Evolutionary conservation across 2,888 invertebrate genomes (phyloP), one percentile per base, ranked within the genome.

Genomic region (Drosophila paramelanica): DNA sequence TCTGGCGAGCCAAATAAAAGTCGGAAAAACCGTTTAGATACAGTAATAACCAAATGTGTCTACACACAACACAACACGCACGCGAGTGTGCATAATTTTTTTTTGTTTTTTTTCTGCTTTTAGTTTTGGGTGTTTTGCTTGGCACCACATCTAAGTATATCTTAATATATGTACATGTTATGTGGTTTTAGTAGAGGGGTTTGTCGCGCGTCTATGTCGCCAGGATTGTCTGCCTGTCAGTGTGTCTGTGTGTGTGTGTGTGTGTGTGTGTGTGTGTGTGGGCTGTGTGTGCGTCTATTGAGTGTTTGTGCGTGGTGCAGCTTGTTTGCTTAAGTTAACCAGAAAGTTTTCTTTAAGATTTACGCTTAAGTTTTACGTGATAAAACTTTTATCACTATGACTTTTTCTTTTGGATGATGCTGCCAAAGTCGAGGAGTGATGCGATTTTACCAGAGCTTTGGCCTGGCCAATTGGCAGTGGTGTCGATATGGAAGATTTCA

Each of bases 311-410:
- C 50, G 60, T 61, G 57, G 56, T 47, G 70, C 58, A 71, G 73
- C 73, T 73, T 81, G 83, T 88, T 88, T 88, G 80, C 75, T 81
- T 62, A 82, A 89, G 86, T 84, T 82, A 88, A 83, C 83, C 85
- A 79, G 76, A 86, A 88, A 89, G 89, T 89, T 88, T 88, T 82
- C 82, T 83, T 81, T 82, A 86, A 88, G 89, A 89, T 89, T 88
- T 88, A 88, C 88, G 85, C 85, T 84, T 80, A 87, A 87, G 87
- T 85, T 87, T 79, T 87, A 85, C 87, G 85, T 86, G 78, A 89
- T 88, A 88, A 86, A 89, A 88, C 79, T 89, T 87, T 86, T 88
- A 88, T 89, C 86, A 89, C 89, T 76, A 80, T 79, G 80, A 77
- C 79, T 83, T 82, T 74, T 77, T 72, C 73, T 61, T 67, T 67